Conservation (phyloP, 2,888 invertebrate genomes). For the Drosophila prostipennis region DNA sequence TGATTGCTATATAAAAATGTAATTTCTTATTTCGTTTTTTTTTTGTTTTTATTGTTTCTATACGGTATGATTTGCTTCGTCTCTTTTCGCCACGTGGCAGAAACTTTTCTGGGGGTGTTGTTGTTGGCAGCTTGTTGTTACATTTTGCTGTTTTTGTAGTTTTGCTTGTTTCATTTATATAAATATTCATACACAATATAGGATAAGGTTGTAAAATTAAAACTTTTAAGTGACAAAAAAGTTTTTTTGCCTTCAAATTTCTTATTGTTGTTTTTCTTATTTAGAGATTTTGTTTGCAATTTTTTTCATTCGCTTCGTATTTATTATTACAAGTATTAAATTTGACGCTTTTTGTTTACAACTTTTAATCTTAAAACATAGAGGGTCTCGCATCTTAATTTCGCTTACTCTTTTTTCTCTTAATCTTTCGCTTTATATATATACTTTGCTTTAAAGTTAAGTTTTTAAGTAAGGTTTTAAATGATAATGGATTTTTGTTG, state of each 20-base stretch:
- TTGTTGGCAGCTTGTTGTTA: slow-evolving; percentile 40
- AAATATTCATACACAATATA: slow-evolving; percentile 73
- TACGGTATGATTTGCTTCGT: slow-evolving; percentile 34
- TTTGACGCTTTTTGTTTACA: slow-evolving; percentile 68
- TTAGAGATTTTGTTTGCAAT: slow-evolving; percentile 50
- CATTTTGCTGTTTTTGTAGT: slow-evolving; percentile 38
- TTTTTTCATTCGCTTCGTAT: slow-evolving; percentile 47
- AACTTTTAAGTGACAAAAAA: slow-evolving; percentile 21
- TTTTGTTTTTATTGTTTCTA: slow-evolving; percentile 38
- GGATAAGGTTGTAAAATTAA: slow-evolving; percentile 32
- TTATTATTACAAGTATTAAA: slow-evolving; percentile 56
- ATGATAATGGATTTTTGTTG: slow-evolving; percentile 73
- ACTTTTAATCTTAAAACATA: slow-evolving; percentile 63
- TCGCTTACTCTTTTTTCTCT: slow-evolving; percentile 49
- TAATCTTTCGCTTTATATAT: slow-evolving; percentile 52
- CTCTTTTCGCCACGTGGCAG: slow-evolving; percentile 16
- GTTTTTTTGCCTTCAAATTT: slow-evolving; percentile 28
- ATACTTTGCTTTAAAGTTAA: slow-evolving; percentile 73
- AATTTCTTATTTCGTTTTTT: slow-evolving; percentile 20
- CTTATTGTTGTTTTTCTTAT: slow-evolving; percentile 43
- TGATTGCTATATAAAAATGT: slow-evolving; percentile 43
- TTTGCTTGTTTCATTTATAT: slow-evolving; percentile 54
- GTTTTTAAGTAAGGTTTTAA: slow-evolving; percentile 72
- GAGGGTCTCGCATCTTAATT: slow-evolving; percentile 60
- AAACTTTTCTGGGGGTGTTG: slow-evolving; percentile 18